These are phyloP conservation scores for Heliconius congener DNA, from an alignment of 1,140 invertebrate genomes.

Conservation along the genomic window DNA sequence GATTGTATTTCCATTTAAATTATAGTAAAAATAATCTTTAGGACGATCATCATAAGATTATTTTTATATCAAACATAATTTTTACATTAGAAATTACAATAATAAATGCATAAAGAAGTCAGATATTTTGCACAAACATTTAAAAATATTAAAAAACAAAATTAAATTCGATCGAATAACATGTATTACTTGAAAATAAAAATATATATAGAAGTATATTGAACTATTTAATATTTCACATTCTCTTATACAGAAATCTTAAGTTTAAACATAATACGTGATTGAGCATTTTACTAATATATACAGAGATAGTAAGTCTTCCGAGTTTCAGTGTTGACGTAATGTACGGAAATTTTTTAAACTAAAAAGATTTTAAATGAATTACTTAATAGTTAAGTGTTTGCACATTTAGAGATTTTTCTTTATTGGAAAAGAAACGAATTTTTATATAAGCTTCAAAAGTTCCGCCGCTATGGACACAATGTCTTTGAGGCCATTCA, in stretches of 20 bases:
- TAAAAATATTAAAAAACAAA: not conserved
- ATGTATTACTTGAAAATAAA: not conserved
- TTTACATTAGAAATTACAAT: not conserved
- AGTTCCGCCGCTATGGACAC: too few relatives aligned
- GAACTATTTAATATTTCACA: not conserved
- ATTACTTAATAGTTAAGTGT: not conserved
- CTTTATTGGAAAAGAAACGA: not conserved
- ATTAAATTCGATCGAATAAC: not conserved
- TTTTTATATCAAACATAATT: not conserved
- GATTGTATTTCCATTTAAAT: not conserved
- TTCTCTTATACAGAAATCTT: conserved; percentile 8
- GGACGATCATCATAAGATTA: not conserved
- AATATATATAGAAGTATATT: not conserved
- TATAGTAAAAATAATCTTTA: not conserved
- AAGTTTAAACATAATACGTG: conserved; percentile 5
- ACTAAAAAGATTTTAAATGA: not conserved
- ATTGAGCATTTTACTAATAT: conserved; percentile 10
- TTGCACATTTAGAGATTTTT: not conserved
- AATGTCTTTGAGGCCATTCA: too few relatives aligned
- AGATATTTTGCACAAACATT: not conserved
- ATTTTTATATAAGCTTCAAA: too few relatives aligned
- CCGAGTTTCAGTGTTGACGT: not conserved
- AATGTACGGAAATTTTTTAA: not conserved
- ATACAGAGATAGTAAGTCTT: conserved; percentile 4
- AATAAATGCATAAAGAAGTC: conserved; percentile 1